Conservation (phyloP, 37 sponge, comb jelly and placozoan species). For the Theonella swinhoei region DNA sequence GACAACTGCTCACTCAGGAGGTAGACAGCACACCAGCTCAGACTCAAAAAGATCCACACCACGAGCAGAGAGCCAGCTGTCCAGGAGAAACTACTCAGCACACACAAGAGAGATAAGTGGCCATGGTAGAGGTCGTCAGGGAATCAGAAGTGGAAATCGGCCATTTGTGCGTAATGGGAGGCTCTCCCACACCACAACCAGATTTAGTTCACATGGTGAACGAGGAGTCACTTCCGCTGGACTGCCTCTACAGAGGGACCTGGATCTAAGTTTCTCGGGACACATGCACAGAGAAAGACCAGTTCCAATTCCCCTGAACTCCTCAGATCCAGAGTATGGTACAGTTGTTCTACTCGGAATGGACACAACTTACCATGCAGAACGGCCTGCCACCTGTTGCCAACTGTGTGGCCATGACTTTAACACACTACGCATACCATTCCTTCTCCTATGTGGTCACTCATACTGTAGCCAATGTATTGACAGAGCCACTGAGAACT, state of each 20-base stretch:
- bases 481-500: slow-evolving; percentile 40
- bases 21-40: neutral
- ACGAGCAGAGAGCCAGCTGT: neutral
- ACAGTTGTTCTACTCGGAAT: slow-evolving; percentile 2
- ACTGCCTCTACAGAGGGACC: slow-evolving; percentile 32
- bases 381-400: slow-evolving; percentile 12
- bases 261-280: neutral
- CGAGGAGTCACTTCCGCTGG: neutral
- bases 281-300: neutral
- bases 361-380: neutral
- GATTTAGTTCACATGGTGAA: too few species aligned
- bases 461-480: slow-evolving; percentile 76
- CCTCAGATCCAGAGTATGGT: neutral
- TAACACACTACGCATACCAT: slow-evolving; percentile 47
- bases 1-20: neutral
- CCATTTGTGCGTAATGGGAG: too few species aligned
- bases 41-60: neutral
- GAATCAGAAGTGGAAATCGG: neutral
- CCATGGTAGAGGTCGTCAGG: neutral
- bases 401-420: slow-evolving; percentile 43
- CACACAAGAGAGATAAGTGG: slow-evolving; percentile 9
- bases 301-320: neutral
- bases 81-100: slow-evolving; percentile 13
- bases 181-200: too few species aligned
- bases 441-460: slow-evolving; percentile 79